Evolutionary conservation across 2,888 invertebrate species (phyloP).

Genomic region (Sarcophaga subvicina): DNA sequence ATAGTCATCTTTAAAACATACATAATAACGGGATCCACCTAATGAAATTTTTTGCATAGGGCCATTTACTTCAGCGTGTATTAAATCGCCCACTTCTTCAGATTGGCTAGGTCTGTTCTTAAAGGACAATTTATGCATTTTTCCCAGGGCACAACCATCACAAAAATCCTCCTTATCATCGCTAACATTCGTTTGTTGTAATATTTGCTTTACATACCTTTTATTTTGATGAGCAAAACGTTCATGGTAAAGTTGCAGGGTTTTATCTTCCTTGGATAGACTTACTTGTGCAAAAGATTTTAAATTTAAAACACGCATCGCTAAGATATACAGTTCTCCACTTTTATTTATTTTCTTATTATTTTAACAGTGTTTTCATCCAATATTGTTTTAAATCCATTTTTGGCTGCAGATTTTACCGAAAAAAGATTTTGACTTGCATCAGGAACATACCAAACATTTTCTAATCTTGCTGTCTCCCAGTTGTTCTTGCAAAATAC

Average conservation of each 20-base stretch:
- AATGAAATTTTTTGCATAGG: conserved; percentile 23
- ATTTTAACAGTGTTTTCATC: conserved; percentile 27
- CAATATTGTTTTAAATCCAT: conserved; percentile 8
- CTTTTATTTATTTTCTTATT: conserved; percentile 28
- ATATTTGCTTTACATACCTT: conserved; percentile 39
- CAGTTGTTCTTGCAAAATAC: conserved; percentile 23
- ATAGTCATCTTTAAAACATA: conserved; percentile 1
- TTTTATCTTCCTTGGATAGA: conserved; percentile 22
- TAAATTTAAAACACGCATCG: conserved; percentile 40
- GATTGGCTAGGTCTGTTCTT: conserved; percentile 17
- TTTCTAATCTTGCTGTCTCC: neutral
- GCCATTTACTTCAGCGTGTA: conserved; percentile 7
- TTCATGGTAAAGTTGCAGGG: conserved; percentile 41
- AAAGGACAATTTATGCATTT: conserved; percentile 42
- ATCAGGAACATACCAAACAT: conserved; percentile 32
- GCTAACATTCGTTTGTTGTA: conserved; percentile 19
- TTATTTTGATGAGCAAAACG: conserved; percentile 43
- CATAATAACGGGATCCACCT: neutral
- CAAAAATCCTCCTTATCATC: conserved; percentile 37
- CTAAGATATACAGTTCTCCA: conserved; percentile 47
- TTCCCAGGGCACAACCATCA: conserved; percentile 46
- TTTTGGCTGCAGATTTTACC: conserved; percentile 15
- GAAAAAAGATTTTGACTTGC: conserved; percentile 21
- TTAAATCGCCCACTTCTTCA: conserved; percentile 16
- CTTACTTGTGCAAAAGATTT: conserved; percentile 18